A percentile compares a stretch with the other conserved stretches of the same genome.
phyloP scores from a whole-genome alignment of 2,888 invertebrate genomes.

The Eutolmus rufibarbis region DNA sequence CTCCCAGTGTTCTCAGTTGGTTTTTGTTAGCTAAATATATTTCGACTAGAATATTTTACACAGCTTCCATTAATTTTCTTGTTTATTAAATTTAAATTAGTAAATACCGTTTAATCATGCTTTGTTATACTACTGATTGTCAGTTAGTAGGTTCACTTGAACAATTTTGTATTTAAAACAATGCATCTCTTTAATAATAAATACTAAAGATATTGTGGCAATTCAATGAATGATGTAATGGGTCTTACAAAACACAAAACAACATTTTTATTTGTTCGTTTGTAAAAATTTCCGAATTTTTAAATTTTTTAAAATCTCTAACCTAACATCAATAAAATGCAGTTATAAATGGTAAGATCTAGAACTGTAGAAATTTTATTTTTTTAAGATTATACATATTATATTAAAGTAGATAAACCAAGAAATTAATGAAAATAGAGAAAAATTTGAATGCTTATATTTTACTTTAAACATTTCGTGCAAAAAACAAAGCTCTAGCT shows the following conservation, averaged over 20 bases:
- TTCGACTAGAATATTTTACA: not conserved
- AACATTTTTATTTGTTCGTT: conserved; percentile 5
- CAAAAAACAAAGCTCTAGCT: too few relatives aligned
- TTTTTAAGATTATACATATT: not conserved
- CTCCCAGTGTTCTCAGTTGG: not conserved
- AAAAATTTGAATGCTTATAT: too few relatives aligned
- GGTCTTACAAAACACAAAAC: conserved; percentile 28
- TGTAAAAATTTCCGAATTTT: not conserved
- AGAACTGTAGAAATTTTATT: not conserved
- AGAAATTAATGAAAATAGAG: too few relatives aligned
- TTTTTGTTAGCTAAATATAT: not conserved
- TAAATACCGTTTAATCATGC: not conserved
- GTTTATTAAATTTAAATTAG: not conserved
- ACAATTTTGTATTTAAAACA: not conserved
- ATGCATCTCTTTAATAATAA: not conserved
- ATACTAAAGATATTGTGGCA: not conserved
- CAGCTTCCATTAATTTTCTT: not conserved
- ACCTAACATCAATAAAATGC: not conserved
- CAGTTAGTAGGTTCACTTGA: not conserved
- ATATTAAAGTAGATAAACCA: too few relatives aligned
- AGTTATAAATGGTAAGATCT: conserved; percentile 19
- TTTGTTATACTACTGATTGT: not conserved
- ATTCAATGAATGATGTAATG: conserved; percentile 9
- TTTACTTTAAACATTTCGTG: too few relatives aligned
- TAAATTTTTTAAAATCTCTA: not conserved